These are phyloP conservation scores for Anoncus sp. DNA, from an alignment of 2,888 invertebrate genomes.

Conservation along the genomic window DNA sequence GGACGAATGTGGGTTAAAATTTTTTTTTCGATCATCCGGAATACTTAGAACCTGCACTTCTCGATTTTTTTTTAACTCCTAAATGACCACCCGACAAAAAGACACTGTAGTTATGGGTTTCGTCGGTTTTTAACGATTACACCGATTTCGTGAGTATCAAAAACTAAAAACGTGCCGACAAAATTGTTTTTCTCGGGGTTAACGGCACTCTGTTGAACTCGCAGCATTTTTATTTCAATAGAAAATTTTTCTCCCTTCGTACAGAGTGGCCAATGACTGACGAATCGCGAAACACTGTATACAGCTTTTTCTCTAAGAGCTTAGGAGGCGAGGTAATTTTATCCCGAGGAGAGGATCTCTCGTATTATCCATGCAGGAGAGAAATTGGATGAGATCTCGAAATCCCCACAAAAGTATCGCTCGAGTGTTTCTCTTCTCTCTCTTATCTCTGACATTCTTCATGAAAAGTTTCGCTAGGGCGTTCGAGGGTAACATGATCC, in stretches of 20 bases:
- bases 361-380: conserved; percentile 37
- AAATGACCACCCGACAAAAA: too few species aligned
- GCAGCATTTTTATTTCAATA: too few species aligned
- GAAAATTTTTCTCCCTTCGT: neutral
- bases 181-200: too few species aligned
- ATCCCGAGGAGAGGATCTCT: conserved; percentile 13
- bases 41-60: too few species aligned
- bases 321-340: conserved; percentile 32
- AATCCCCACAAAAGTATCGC: conserved; percentile 28
- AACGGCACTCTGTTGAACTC: too few species aligned
- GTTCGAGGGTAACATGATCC: conserved; percentile 11
- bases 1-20: neutral
- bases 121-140: neutral
- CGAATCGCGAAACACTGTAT: too few species aligned
- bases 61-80: too few species aligned
- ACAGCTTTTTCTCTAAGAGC: neutral
- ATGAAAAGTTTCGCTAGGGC: conserved; percentile 30
- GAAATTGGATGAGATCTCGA: conserved; percentile 39
- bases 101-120: too few species aligned
- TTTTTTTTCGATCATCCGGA: neutral
- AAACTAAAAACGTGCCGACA: neutral
- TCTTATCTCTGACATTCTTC: conserved; percentile 21
- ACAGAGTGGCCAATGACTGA: too few species aligned
- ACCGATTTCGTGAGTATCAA: neutral
- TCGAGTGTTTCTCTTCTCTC: neutral